Evolutionary conservation across 2,888 invertebrate genomes (phyloP), one percentile per base, ranked within the genome.

Genomic region (Mongoloraphidia duomilia): DNA sequence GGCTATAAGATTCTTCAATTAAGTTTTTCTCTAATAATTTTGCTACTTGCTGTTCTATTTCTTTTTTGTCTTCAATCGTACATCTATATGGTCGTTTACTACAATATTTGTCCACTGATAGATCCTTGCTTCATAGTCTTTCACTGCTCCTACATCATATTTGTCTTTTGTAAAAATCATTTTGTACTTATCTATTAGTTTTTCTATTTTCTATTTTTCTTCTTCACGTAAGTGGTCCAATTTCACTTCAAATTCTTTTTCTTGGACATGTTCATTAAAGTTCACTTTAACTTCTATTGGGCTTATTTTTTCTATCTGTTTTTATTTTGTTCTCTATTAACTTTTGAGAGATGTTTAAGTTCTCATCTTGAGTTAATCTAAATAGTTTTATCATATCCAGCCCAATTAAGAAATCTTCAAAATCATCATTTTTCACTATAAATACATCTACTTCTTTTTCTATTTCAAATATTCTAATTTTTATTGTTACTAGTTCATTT

Each of bases 1-100:
- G 58, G 37, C 56, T 56, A 42, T 51, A 50, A 34, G 55, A 56
- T 44, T 56, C 56, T 47, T 55, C 56, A n/a, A 57, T 54, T 42
- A 59, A 50, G 12, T 49, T 49, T 35, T 53, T 47, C 14, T 57
- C 49, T 37, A 58, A 47, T 47, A 58, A 50, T 46, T 55, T 52
- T 43, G 49, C 35, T 10, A 53, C 47, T 49, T 55, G 54, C 2
- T 46, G 46, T 49, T 55, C 55, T 39, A 56, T 55, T 54, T 56
- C 55, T 41, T 34, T 43, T 45, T 49, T 54, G 46, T 56, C 56
- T 47, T 55, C 42, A 11, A 52, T 42, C 40, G 56, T 54, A 17
- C 49, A 49, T 37, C 49, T 49, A 36, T 49, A 49, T 48, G 49
- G 49, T 26, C 34, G 47, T 38, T 49, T 49, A 49, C 43, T 44